Percentiles rank a stretch among this genome's conserved stretches.
These are phyloP conservation scores for Cyprinella venusta DNA, from an alignment of 2,797 vertebrate species.

Conservation along the genomic window DNA sequence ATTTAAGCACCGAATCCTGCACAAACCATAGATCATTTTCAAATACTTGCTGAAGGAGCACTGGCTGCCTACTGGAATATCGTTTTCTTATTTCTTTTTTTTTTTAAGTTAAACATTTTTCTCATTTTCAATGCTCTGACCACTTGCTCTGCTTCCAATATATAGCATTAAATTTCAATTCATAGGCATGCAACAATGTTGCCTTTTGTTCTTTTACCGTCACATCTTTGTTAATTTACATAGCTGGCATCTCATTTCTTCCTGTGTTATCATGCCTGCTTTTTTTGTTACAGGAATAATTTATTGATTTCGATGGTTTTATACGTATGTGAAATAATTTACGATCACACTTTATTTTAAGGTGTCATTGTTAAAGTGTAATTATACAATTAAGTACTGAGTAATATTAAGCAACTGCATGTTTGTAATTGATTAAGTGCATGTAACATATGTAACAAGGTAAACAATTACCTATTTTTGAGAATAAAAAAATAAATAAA, in stretches of 20 bases:
- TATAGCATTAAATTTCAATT: no score
- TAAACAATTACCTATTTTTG: no score
- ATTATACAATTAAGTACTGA: no score
- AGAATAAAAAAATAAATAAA: not conserved
- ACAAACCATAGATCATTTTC: not conserved
- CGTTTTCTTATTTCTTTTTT: not conserved
- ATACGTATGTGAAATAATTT: not conserved
- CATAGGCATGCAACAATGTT: not conserved
- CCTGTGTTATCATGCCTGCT: not conserved
- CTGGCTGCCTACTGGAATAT: not conserved
- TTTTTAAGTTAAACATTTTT: not conserved
- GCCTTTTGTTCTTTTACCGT: not conserved
- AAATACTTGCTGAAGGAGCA: not conserved
- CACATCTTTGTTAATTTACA: not conserved
- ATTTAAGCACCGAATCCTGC: not conserved
- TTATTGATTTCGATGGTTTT: not conserved
- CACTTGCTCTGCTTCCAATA: not conserved
- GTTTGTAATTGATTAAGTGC: no score
- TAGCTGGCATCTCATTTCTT: not conserved
- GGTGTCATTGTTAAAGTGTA: no score
- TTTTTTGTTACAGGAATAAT: not conserved
- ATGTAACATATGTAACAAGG: no score
- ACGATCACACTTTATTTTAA: no score
- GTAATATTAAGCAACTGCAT: no score
- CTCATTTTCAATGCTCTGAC: not conserved